Evolutionary conservation across 1,140 invertebrate genomes (phyloP).

Genomic region (Zophobas morio): DNA sequence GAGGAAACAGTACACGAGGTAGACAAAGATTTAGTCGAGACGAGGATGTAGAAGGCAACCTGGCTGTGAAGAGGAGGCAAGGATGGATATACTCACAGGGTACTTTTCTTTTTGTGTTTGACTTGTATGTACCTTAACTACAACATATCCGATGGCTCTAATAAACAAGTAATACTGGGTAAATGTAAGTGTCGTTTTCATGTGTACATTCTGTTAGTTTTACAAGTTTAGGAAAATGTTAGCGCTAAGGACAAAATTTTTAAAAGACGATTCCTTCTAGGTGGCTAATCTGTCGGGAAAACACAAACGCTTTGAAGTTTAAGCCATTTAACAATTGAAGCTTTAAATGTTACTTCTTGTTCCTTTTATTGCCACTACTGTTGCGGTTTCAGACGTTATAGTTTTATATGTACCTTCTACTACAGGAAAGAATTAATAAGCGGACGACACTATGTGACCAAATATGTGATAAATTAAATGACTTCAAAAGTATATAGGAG

Average conservation of each 20-base stretch:
- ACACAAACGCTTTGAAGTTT: constrained; percentile 48
- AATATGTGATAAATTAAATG: constrained; percentile 40
- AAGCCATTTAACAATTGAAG: constrained; percentile 27
- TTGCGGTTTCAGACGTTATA: no score
- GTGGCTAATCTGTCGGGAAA: constrained; percentile 44
- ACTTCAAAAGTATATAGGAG: neutral
- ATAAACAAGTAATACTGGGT: neutral
- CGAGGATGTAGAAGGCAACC: constrained; percentile 38
- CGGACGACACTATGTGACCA: constrained; percentile 42
- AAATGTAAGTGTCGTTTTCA: constrained; percentile 11
- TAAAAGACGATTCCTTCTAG: constrained; percentile 32
- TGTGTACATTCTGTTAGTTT: constrained; percentile 3
- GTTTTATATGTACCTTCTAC: neutral
- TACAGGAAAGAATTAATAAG: neutral
- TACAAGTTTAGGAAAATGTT: constrained; percentile 1
- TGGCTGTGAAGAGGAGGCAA: neutral
- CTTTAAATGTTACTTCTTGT: constrained; percentile 42
- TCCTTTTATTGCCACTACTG: neutral
- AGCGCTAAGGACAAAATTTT: constrained; percentile 12
- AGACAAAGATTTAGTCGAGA: constrained; percentile 33
- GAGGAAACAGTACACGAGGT: constrained; percentile 45
- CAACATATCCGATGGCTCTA: neutral
- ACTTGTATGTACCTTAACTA: neutral
- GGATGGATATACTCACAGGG: constrained; percentile 6
- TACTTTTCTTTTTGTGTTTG: neutral